Evolutionary conservation across 2,888 invertebrate genomes (phyloP).

Genomic region (Agrotis segetum): DNA sequence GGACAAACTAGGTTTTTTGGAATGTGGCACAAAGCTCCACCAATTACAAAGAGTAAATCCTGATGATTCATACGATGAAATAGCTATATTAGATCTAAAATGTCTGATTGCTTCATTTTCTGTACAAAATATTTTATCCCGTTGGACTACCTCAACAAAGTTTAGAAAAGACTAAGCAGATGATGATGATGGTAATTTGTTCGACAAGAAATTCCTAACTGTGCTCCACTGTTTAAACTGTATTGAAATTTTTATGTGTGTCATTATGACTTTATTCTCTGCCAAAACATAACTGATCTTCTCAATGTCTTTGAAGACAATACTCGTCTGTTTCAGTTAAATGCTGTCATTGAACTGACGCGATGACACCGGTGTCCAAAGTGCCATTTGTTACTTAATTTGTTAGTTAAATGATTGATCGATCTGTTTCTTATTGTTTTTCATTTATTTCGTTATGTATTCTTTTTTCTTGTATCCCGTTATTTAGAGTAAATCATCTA

Average conservation of each 20-base stretch:
- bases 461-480: too few species aligned
- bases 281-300: neutral
- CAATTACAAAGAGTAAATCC: too few species aligned
- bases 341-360: slow-evolving; percentile 37
- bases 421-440: slow-evolving; percentile 3
- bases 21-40: too few species aligned
- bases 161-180: too few species aligned
- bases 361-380: slow-evolving; percentile 7
- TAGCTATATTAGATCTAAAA: neutral
- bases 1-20: too few species aligned
- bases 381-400: slow-evolving; percentile 27
- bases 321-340: neutral
- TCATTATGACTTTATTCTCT: neutral
- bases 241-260: neutral
- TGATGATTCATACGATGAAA: too few species aligned
- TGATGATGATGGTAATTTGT: neutral
- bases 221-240: neutral
- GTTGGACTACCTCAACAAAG: too few species aligned
- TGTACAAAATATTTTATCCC: too few species aligned
- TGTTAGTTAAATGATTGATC: slow-evolving; percentile 22
- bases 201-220: neutral
- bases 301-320: neutral
- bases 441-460: too few species aligned
- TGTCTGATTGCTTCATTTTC: neutral
- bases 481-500: too few species aligned